Conservation (phyloP, 2,113 vertebrate species). For the Procavia capensis region DNA sequence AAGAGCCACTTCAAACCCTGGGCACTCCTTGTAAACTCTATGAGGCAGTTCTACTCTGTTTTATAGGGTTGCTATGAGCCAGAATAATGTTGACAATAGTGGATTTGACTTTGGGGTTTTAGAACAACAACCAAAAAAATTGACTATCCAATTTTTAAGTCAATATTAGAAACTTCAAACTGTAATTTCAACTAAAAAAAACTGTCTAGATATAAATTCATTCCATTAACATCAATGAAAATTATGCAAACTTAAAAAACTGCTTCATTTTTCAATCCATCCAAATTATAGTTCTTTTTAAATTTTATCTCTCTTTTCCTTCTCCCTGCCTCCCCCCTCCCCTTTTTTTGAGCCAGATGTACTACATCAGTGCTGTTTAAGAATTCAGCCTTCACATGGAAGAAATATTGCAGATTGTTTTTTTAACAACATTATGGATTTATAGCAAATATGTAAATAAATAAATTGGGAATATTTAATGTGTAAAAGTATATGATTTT, state of each 20-base stretch:
- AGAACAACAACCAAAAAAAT: neutral
- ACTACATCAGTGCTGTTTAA: neutral
- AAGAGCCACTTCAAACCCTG: neutral
- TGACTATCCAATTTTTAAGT: neutral
- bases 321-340: neutral
- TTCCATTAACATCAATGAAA: neutral
- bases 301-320: neutral
- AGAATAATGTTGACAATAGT: no score
- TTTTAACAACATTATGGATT: no score
- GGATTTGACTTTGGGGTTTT: no score
- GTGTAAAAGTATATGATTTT: no score
- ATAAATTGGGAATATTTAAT: neutral
- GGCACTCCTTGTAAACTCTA: no score
- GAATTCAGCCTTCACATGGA: neutral
- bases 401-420: neutral
- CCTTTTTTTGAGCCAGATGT: neutral
- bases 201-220: neutral
- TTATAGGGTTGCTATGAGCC: no score
- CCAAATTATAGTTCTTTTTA: neutral
- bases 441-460: neutral
- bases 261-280: neutral
- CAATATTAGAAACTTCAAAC: neutral
- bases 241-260: neutral
- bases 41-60: no score
- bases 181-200: neutral